Conservation (phyloP, 2,113 vertebrate species). For the Candoia aspera region DNA sequence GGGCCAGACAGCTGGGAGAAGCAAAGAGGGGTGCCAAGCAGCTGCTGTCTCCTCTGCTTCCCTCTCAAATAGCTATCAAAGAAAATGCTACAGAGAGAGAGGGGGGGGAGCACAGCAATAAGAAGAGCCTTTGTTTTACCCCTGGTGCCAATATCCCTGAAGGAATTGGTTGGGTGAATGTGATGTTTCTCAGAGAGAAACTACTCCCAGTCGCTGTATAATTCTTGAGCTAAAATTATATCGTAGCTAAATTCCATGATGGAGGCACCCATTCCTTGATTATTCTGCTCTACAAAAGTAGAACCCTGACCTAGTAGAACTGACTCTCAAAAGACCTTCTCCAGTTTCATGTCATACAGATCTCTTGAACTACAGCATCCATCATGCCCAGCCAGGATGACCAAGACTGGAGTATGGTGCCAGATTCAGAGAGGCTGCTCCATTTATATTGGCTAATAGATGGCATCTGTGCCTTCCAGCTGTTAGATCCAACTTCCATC, state of each 20-base stretch:
- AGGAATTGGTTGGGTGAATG: background rate
- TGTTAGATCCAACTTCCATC: background rate
- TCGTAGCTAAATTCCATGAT: background rate
- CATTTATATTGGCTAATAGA: background rate
- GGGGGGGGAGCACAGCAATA: background rate
- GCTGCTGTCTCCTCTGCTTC: slow-evolving; percentile 5
- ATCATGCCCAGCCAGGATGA: background rate
- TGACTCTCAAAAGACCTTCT: background rate
- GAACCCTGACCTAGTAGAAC: background rate
- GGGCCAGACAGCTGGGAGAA: background rate
- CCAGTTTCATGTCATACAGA: background rate
- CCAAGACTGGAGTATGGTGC: background rate
- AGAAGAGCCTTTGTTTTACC: background rate
- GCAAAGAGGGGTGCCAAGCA: background rate
- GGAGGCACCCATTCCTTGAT: background rate
- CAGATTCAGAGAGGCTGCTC: background rate
- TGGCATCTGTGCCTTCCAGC: background rate
- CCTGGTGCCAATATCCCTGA: background rate
- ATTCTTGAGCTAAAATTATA: background rate
- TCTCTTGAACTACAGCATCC: background rate
- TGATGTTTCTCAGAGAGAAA: background rate
- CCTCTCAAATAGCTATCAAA: background rate
- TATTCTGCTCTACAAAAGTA: background rate
- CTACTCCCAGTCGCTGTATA: background rate
- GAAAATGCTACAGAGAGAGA: background rate